These are phyloP conservation scores for Staurois parvus DNA, from an alignment of 2,797 vertebrate species.

Conservation along the genomic window DNA sequence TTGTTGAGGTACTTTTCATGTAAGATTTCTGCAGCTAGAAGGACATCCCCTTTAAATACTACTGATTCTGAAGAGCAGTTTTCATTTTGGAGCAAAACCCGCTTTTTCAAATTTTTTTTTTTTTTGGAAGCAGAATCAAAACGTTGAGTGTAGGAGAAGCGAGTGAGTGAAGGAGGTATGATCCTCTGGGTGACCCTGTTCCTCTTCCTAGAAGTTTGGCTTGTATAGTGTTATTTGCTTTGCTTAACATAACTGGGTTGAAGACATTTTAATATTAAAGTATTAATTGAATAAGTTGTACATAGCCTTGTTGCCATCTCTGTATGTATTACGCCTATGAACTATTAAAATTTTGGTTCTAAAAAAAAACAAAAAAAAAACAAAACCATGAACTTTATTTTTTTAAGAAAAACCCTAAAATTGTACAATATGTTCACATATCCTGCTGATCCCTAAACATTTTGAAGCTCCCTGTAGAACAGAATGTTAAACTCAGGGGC, in stretches of 20 bases:
- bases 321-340: conserved; percentile 76
- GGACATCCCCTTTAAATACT: conserved; percentile 78
- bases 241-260: conserved; percentile 78
- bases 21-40: conserved; percentile 42
- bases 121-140: conserved; percentile 70
- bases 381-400: not conserved
- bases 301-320: conserved; percentile 70
- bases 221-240: conserved; percentile 59
- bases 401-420: too few relatives aligned
- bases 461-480: too few relatives aligned
- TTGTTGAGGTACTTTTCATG: not conserved
- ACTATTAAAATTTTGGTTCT: conserved; percentile 75
- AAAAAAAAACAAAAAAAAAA: not conserved
- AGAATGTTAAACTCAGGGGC: too few relatives aligned
- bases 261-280: conserved; percentile 60
- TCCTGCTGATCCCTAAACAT: too few relatives aligned
- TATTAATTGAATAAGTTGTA: conserved; percentile 62
- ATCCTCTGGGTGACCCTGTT: conserved; percentile 71
- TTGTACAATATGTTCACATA: too few relatives aligned
- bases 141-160: conserved; percentile 67
- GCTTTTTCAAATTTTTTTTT: too few relatives aligned
- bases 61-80: conserved; percentile 81
- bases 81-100: conserved; percentile 66
- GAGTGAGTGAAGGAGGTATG: conserved; percentile 70
- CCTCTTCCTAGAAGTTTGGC: conserved; percentile 72